Evolutionary conservation across 2,888 invertebrate species (phyloP), one percentile per base, ranked within the genome.

Genomic region (Andrena marginata): DNA sequence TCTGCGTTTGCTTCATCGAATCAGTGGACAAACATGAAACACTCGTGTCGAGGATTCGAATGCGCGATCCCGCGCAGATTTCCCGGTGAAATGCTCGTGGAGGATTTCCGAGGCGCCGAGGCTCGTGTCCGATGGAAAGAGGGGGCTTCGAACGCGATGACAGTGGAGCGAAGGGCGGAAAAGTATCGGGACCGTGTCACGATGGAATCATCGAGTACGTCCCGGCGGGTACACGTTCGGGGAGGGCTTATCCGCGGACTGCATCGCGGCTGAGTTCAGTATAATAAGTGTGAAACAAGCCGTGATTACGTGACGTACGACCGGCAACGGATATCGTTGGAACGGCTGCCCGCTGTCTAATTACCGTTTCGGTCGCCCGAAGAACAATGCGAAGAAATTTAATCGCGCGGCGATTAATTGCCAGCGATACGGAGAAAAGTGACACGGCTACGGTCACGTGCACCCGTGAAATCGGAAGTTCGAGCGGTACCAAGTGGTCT

Each of bases 281-380:
- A 73, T 79, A 75, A 84, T 85, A 81, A 86, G 84, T 80, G 81
- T 80, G 80, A 72, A 79, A 84, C 80, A 70, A 56, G 68, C 73
- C 59, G 64, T 77, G 85, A 85, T 85, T 85, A 85, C 77, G 82
- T 69, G 69, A 85, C 72, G 82, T 79, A 81, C 80, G 74, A 79
- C 51, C 78, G 59, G 51, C 69, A 60, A 10, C 16, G 56, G 48
- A 20, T 70, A 71, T 76, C 64, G 78, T 64, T 78, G 67, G 54
- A n/a, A 26, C 67, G 56, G 31, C 10, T 78, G 33, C 63, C 49
- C 76, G 23, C 77, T 56, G 79, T 77, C 77, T 80, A 80, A 80
- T 80, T 80, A 77, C 77, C 80, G 79, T 70, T 65, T 70, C 78
- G 74, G 31, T 65, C 42, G 49, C 56, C 48, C 54, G 33, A 67